A percentile compares a stretch with the other conserved stretches of the same genome.
Conservation (phyloP, 1,140 invertebrate species). For the Drosophila guanche region DNA sequence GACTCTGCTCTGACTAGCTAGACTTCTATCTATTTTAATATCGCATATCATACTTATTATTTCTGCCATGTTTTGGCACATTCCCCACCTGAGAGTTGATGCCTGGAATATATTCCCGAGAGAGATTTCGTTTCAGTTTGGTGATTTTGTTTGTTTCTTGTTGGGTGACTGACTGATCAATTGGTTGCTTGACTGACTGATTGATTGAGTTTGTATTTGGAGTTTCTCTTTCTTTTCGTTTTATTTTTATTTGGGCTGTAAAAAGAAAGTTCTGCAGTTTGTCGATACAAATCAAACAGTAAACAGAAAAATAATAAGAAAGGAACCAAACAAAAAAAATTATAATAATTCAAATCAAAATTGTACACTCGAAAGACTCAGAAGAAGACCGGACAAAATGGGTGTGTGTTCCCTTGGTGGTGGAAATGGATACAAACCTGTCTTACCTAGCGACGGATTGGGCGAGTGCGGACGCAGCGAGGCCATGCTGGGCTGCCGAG, state of each 20-base stretch:
- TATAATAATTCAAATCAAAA: slow-evolving; percentile 21
- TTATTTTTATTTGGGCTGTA: slow-evolving; percentile 39
- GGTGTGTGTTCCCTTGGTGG: slow-evolving; percentile 11
- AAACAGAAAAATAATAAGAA: slow-evolving; percentile 18
- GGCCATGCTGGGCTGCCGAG: slow-evolving; percentile 91
- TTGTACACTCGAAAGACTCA: slow-evolving; percentile 35
- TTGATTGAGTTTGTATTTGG: slow-evolving; percentile 41
- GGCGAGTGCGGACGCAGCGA: slow-evolving; percentile 92
- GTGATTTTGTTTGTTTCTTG: slow-evolving; percentile 50
- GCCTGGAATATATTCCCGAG: slow-evolving; percentile 7
- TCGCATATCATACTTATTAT: no score
- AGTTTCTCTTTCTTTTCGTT: slow-evolving; percentile 30
- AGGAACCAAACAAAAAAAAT: slow-evolving; percentile 41
- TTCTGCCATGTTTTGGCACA: slow-evolving; percentile 9
- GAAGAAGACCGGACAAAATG: slow-evolving; percentile 1
- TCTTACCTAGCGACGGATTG: slow-evolving; percentile 90
- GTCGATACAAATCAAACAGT: slow-evolving; percentile 47
- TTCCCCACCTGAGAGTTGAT: slow-evolving; percentile 9
- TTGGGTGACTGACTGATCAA: slow-evolving; percentile 58
- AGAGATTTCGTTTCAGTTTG: slow-evolving; percentile 24
- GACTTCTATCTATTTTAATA: no score
- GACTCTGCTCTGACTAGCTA: no score
- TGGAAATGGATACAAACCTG: slow-evolving; percentile 83
- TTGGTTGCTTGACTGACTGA: slow-evolving; percentile 51
- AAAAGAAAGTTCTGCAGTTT: slow-evolving; percentile 58